phyloP scores from a whole-genome alignment of 2,113 vertebrate species.

The Lophura nycthemera region DNA sequence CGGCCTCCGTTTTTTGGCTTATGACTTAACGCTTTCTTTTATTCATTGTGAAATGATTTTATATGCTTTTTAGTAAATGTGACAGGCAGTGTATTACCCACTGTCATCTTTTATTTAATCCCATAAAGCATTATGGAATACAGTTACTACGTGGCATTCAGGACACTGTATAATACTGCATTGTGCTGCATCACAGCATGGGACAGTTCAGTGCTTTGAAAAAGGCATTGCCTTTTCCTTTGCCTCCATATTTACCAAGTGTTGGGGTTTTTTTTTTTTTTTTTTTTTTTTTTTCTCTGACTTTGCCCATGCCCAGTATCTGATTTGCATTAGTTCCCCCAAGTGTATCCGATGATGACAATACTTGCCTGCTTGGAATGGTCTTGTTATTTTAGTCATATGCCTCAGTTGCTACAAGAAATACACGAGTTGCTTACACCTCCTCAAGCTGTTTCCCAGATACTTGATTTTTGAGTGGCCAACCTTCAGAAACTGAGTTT shows the following conservation, averaged over 20 bases:
- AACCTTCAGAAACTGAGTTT: rapidly evolving
- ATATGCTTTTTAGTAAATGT: slow-evolving; percentile 30
- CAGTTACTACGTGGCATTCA: not conserved
- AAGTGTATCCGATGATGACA: not conserved
- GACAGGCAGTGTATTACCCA: slow-evolving; percentile 24
- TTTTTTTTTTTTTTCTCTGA: not conserved
- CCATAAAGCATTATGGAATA: slow-evolving; percentile 15
- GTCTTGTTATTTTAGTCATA: not conserved
- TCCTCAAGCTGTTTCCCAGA: slow-evolving; percentile 1
- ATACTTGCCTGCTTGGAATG: not conserved
- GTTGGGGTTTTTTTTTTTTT: not conserved
- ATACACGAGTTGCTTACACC: not conserved
- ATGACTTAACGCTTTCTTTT: slow-evolving; percentile 27
- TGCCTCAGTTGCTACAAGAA: not conserved
- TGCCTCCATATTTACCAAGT: not conserved
- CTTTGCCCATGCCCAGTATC: not conserved
- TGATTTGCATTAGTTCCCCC: not conserved
- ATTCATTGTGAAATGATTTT: slow-evolving; percentile 26
- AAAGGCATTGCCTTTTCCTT: not conserved
- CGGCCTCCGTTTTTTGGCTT: not conserved
- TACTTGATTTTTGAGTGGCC: not conserved
- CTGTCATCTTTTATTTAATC: slow-evolving; percentile 32
- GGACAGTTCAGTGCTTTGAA: not conserved
- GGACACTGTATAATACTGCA: not conserved
- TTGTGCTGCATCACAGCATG: not conserved